Evolutionary conservation across 2,888 invertebrate species (phyloP).

Genomic region (Caenorhabditis panamensis): DNA sequence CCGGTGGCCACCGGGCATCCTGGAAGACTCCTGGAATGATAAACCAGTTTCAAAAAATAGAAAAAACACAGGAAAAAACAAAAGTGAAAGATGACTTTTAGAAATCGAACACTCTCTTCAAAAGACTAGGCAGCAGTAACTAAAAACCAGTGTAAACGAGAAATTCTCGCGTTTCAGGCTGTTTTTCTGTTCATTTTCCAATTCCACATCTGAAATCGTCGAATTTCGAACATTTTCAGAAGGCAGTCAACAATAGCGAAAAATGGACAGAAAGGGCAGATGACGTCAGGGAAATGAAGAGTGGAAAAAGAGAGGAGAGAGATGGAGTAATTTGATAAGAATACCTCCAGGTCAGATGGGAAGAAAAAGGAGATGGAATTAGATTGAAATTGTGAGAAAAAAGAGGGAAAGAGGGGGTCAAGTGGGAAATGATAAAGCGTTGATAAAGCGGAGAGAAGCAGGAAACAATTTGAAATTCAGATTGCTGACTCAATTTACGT

Average conservation of each 20-base stretch:
- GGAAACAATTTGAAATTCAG: neutral
- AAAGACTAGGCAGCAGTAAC: no score
- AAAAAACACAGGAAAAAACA: neutral
- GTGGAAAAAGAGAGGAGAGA: neutral
- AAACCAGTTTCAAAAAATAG: neutral
- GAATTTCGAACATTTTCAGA: neutral
- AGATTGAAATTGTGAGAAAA: no score
- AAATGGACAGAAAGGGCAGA: neutral
- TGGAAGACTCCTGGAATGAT: neutral
- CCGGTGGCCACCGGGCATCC: slow-evolving; percentile 13
- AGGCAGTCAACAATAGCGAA: neutral
- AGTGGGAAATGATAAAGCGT: no score
- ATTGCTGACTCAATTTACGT: neutral
- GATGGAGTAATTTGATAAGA: slow-evolving; percentile 16
- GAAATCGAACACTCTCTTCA: no score
- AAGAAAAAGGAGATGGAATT: neutral
- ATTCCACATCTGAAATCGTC: neutral
- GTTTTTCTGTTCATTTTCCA: neutral
- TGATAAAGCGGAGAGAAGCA: no score
- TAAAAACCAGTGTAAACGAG: no score
- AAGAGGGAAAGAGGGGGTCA: no score
- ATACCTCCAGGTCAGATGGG: neutral
- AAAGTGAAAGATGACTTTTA: neutral
- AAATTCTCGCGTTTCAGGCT: no score
- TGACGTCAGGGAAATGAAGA: neutral